Evolutionary conservation across 2,797 vertebrate species (phyloP).

Genomic region (Centropyge bicolor): DNA sequence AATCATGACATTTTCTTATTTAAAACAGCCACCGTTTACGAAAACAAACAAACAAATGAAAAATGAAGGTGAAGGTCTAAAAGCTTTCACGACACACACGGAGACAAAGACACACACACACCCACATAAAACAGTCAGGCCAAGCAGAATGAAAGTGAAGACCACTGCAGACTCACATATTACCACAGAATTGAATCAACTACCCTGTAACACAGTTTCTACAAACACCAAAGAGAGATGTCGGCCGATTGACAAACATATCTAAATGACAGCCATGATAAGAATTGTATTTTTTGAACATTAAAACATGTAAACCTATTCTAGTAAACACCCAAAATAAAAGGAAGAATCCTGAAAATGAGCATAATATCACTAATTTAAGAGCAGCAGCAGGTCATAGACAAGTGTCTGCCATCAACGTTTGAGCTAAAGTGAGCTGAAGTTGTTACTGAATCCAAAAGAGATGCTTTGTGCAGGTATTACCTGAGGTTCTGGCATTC

Average conservation of each 20-base stretch:
- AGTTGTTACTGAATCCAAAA: too few species aligned
- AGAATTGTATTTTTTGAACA: neutral
- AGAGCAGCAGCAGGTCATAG: neutral
- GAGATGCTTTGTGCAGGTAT: neutral
- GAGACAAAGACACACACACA: slow-evolving; percentile 4
- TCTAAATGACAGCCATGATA: too few species aligned
- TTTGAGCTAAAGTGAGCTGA: too few species aligned
- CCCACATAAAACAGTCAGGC: neutral
- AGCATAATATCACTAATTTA: too few species aligned
- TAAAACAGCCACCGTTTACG: neutral
- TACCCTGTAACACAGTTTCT: slow-evolving; percentile 46
- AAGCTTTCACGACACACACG: neutral
- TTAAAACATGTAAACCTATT: too few species aligned
- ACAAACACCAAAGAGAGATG: slow-evolving; percentile 30
- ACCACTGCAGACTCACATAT: slow-evolving; percentile 29
- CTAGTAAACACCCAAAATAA: too few species aligned
- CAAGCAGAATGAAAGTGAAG: slow-evolving; percentile 29
- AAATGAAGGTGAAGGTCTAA: neutral
- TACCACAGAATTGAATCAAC: slow-evolving; percentile 62
- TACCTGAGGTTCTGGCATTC: neutral
- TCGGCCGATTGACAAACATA: neutral
- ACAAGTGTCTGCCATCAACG: neutral
- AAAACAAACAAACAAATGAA: neutral
- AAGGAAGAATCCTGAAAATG: too few species aligned
- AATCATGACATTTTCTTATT: neutral